Evolutionary conservation across 2,888 invertebrate species (phyloP).

Genomic region (Ichneumoninae sp.): DNA sequence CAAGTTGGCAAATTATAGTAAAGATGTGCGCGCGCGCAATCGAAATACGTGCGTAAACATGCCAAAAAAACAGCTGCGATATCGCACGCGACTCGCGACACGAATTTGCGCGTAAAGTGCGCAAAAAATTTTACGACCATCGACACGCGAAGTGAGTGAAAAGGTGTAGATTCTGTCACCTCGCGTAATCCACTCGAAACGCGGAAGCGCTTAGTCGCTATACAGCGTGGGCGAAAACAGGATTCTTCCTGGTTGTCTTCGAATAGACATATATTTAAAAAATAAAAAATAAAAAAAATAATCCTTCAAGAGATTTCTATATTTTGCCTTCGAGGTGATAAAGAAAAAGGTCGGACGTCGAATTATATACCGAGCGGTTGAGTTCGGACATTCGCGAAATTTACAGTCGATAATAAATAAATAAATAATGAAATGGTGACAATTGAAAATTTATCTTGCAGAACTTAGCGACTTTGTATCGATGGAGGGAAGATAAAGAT

Average conservation of each 20-base stretch:
- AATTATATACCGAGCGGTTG: not conserved
- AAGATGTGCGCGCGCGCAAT: not conserved
- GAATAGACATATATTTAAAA: not conserved
- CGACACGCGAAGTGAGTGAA: not conserved
- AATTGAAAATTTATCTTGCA: not conserved
- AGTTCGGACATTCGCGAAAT: not conserved
- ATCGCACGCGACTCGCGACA: not conserved
- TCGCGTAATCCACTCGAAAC: constrained; percentile 28
- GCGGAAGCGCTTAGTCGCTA: constrained; percentile 42
- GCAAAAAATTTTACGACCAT: not conserved
- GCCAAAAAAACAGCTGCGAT: not conserved
- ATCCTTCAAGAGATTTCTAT: constrained; percentile 19
- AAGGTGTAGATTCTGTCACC: constrained; percentile 15
- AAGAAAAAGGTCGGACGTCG: constrained; percentile 11
- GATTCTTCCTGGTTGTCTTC: constrained; percentile 42
- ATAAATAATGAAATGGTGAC: too few species aligned
- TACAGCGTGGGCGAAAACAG: constrained; percentile 57
- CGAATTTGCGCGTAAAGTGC: not conserved
- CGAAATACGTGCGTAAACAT: constrained; percentile 1
- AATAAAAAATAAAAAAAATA: not conserved
- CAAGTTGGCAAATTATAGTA: not conserved
- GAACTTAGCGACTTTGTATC: not conserved
- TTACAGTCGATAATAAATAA: too few species aligned
- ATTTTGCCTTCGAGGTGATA: constrained; percentile 9
- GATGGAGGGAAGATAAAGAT: not conserved